These are phyloP conservation scores for Oreohelix idahoensis DNA, from an alignment of 1,140 invertebrate genomes.

Conservation along the genomic window DNA sequence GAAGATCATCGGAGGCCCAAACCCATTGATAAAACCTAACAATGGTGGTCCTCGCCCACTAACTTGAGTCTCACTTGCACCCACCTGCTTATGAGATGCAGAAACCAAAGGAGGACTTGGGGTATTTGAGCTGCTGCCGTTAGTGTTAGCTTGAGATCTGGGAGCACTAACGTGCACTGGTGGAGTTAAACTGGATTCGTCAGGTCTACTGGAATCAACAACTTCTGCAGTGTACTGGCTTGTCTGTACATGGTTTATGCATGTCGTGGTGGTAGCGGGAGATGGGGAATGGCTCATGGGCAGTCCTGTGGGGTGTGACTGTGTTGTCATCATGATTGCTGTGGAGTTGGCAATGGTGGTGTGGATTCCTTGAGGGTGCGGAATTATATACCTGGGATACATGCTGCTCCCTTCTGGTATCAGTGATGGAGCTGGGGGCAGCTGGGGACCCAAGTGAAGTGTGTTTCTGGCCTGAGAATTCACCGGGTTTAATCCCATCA, in stretches of 20 bases:
- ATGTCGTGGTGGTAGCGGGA: not conserved
- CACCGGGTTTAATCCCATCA: not conserved
- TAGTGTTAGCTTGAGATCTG: not conserved
- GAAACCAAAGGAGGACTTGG: constrained; percentile 26
- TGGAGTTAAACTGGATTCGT: not conserved
- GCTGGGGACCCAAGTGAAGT: not conserved
- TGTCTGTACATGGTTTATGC: not conserved
- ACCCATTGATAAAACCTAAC: not conserved
- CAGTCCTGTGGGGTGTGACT: constrained; percentile 1
- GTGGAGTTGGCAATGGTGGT: not conserved
- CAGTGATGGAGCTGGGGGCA: not conserved
- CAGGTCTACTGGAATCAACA: not conserved
- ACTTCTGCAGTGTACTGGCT: not conserved
- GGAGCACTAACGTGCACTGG: not conserved
- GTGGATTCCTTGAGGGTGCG: not conserved
- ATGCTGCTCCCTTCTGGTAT: not conserved
- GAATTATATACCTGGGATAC: not conserved
- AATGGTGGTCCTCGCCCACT: not conserved
- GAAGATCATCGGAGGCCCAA: not conserved
- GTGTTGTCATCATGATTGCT: not conserved
- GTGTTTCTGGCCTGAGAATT: not conserved
- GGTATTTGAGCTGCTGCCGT: not conserved
- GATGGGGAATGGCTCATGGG: not conserved
- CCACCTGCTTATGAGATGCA: not conserved
- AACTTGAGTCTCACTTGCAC: not conserved